Evolutionary conservation across 1,140 invertebrate species (phyloP).

Genomic region (Teleopsis dalmanni): DNA sequence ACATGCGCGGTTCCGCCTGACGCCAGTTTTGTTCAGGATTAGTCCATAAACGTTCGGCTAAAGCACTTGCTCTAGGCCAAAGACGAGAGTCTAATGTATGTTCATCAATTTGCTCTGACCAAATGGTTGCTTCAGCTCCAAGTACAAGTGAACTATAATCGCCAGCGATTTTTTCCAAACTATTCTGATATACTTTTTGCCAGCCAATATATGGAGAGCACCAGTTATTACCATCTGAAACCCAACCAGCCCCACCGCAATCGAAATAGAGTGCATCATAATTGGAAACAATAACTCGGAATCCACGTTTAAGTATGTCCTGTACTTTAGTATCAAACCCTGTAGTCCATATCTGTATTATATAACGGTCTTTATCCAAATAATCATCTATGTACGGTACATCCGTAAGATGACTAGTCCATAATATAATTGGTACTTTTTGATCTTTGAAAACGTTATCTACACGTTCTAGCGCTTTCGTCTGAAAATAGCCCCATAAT

Average conservation of each 20-base stretch:
- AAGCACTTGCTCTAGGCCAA: constrained; percentile 71
- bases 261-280: constrained; percentile 79
- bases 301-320: constrained; percentile 60
- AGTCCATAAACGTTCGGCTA: constrained; percentile 74
- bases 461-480: constrained; percentile 54
- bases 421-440: constrained; percentile 60
- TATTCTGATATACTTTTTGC: constrained; percentile 78
- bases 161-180: constrained; percentile 52
- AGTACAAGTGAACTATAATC: constrained; percentile 50
- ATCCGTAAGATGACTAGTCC: constrained; percentile 73
- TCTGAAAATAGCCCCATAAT: constrained; percentile 72
- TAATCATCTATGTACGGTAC: constrained; percentile 57
- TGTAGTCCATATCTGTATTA: constrained; percentile 75
- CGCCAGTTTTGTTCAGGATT: constrained; percentile 56
- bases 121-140: constrained; percentile 71
- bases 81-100: constrained; percentile 57
- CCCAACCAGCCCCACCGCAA: constrained; percentile 65
- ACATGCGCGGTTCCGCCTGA: constrained; percentile 59
- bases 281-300: constrained; percentile 71
- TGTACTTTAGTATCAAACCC: constrained; percentile 54
- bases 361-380: constrained; percentile 64
- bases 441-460: constrained; percentile 44
- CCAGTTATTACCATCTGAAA: constrained; percentile 67
- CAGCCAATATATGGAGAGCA: constrained; percentile 81
- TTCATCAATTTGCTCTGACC: constrained; percentile 71